Base-by-base conservation (phyloP, 2,888 invertebrate genomes). In the Acrocyrtus sp. region DNA sequence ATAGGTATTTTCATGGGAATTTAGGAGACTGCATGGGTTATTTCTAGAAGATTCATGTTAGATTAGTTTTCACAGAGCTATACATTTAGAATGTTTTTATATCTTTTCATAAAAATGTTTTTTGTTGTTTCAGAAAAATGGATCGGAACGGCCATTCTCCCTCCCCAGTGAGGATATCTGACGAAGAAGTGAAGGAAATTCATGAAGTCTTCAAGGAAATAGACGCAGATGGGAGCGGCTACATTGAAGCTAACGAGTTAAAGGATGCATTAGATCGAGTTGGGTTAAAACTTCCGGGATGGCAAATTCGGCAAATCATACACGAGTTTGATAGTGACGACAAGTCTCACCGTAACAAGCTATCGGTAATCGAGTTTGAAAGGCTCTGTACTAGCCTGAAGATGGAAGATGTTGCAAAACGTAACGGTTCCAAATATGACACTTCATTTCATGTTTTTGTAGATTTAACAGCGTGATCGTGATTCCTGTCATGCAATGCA, bases 281-380 rank as follows among this genome's bases (percentile, higher is more conserved):
- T 81, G 97, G 97, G 26, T 92, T 98, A 85, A 97, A 97, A 87
- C 88, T 98, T 82, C 96, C 98, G 70, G 95, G 94, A 73, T 98
- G 95, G 89, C 89, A 93, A 87, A 90, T 94, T 56, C 86, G 90
- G 22, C 91, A 93, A 84, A 92, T 98, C 90, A 92, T 96, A 82
- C 92, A 94, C 81, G 94, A 95, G 82, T 91, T 90, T 84, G 89
- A 87, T 78, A 73, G 73, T 5, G 88, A 88, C 82, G 60, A 67
- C 57, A 45, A 41, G 21, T 10, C 54, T 22, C 88, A 90, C 81
- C 89, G 89, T 83, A 95, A 94, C 62, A 92, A 90, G 84, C 87
- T 98, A 76, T 92, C 92, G 21, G 91, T 95, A 83, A 89, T 90
- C 12, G 96, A 98, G 86, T 99, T 99, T 83, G 92, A 95, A 85